phyloP scores from a whole-genome alignment of 2,113 vertebrate species.

The Neoarius graeffei region DNA sequence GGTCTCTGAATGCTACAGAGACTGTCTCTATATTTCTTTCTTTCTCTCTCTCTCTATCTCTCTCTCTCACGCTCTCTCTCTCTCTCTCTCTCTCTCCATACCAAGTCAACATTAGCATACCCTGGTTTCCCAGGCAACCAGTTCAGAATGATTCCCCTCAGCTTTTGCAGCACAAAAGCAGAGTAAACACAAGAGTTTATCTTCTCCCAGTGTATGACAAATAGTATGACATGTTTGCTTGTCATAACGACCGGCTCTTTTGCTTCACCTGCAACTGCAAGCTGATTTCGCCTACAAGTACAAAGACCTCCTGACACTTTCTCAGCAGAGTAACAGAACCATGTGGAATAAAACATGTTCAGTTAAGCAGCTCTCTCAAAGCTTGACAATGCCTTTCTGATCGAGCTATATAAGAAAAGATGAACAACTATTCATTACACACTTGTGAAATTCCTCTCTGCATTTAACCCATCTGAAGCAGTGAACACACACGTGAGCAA shows the following conservation, averaged over 20 bases:
- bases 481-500: too few species aligned
- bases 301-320: slow-evolving; percentile 30
- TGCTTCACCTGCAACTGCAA: slow-evolving; percentile 33
- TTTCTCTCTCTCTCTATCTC: slow-evolving; percentile 37
- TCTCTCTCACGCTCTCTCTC: slow-evolving; percentile 44
- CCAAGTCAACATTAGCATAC: slow-evolving; percentile 62
- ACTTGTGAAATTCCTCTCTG: too few species aligned
- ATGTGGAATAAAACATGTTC: slow-evolving; percentile 16
- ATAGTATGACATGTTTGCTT: slow-evolving; percentile 55
- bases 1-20: slow-evolving; percentile 42
- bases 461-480: too few species aligned
- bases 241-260: slow-evolving; percentile 45
- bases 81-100: slow-evolving; percentile 34
- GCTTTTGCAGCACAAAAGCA: slow-evolving; percentile 49
- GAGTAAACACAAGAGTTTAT: slow-evolving; percentile 61
- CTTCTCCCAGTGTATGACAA: slow-evolving; percentile 54
- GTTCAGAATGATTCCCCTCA: slow-evolving; percentile 53
- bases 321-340: background rate
- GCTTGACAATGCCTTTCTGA: background rate
- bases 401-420: background rate
- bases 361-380: background rate
- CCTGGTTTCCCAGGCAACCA: slow-evolving; percentile 61
- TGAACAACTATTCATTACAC: too few species aligned
- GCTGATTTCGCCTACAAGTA: slow-evolving; percentile 23
- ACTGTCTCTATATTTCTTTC: slow-evolving; percentile 14